Evolutionary conservation across 2,113 vertebrate genomes (phyloP), one percentile per base, ranked within the genome.

Genomic region (Antechinus stuartii): DNA sequence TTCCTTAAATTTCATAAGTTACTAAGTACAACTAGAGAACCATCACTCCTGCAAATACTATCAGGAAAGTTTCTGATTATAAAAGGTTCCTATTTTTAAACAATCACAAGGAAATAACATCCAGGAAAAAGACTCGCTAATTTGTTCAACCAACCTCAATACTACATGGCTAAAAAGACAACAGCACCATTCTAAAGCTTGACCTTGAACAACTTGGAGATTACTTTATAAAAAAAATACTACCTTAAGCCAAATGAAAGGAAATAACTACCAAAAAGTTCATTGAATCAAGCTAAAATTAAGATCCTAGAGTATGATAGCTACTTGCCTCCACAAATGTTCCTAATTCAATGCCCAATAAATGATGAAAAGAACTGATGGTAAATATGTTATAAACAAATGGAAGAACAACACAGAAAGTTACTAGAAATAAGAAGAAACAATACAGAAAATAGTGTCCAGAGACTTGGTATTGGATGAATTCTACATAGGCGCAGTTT

Each of bases 51-150:
- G 30, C 30, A 68, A 54, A 53, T 76, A 61, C 26, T 47, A 54
- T n/a, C 42, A 90, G 89, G n/a, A 92, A 93, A 84, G 94, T 52
- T 8, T 92, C 50, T 91, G 56, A 49, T 54, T 52, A n/a, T 0
- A 89, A 26, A 76, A 14, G 91, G 94, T 91, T 94, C 27, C 93
- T 94, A 94, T 84, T 84, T 42, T 23, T 42, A 8, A 19, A 5
- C 24, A 30, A 46, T 68, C 54, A 91, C 8, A 90, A 89, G 47
- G 47, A 95, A 96, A 84, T 91, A 76, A n/a, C 14, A 76, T n/a
- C 30, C 19, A 76, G 61, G 61, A n/a, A 35, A 54, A 47, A 97
- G 55, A 50, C 93, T 95, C 90, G 90, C 10, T 95, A 47, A 92
- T 92, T n/a, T 56, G 93, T 25, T 0, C 14, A 89, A 93, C 1